Percentiles rank a stretch among this genome's conserved stretches.
Conservation (phyloP, 2,797 vertebrate species). For the Cephalopachus bancanus region DNA sequence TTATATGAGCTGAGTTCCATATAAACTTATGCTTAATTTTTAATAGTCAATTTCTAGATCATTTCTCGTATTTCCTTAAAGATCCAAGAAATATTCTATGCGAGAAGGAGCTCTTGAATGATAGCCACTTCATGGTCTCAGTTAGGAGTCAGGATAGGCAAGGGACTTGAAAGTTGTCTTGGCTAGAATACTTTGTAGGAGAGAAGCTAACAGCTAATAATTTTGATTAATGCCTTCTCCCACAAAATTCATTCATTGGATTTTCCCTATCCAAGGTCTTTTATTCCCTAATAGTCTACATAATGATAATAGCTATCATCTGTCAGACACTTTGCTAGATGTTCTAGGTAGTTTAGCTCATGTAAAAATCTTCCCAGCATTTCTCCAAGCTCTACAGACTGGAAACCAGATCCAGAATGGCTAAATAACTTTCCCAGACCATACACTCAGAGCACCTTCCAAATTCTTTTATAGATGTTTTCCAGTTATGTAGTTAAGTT, state of each 20-base stretch:
- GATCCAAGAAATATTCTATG: background rate
- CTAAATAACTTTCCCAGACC: background rate
- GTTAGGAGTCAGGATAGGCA: background rate
- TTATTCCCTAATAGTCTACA: background rate
- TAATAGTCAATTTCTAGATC: background rate
- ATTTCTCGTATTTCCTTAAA: conserved; percentile 22
- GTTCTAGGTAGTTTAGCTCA: background rate
- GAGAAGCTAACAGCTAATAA: background rate
- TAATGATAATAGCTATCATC: background rate
- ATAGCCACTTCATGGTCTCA: background rate
- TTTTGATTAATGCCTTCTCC: background rate
- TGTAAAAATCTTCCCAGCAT: background rate
- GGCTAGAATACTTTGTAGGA: background rate
- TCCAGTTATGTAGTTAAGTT: background rate
- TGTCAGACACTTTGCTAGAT: background rate
- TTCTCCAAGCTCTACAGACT: background rate
- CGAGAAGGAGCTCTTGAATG: background rate
- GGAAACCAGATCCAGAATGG: background rate
- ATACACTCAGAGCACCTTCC: background rate
- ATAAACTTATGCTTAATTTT: background rate
- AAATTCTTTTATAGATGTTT: background rate
- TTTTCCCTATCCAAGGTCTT: background rate
- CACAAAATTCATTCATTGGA: background rate
- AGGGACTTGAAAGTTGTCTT: background rate
- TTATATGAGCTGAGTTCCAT: background rate